Conservation (phyloP, 2,797 vertebrate genomes). For the Monodelphis domestica region DNA sequence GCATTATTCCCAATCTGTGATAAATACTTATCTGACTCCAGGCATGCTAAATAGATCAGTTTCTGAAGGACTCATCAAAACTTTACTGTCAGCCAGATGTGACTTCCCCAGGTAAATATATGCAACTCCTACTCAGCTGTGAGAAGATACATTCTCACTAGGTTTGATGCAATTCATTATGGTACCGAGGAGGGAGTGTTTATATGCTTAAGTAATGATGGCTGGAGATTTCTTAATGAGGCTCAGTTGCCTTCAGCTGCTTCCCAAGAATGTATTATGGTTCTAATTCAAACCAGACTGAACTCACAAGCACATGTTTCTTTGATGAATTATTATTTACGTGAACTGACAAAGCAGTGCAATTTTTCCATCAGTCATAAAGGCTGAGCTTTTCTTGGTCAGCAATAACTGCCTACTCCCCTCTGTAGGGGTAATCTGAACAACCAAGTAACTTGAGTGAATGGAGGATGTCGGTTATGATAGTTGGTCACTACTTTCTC, state of each 20-base stretch:
- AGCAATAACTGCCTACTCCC: slow-evolving; percentile 70
- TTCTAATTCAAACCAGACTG: slow-evolving; percentile 81
- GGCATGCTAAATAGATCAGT: slow-evolving; percentile 14
- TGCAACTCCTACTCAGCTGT: slow-evolving; percentile 51
- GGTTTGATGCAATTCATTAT: slow-evolving; percentile 73
- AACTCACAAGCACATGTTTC: slow-evolving; percentile 69
- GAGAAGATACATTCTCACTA: slow-evolving; percentile 69
- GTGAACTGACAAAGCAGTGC: slow-evolving; percentile 73
- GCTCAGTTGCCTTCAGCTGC: slow-evolving; percentile 76
- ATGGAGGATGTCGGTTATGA: slow-evolving; percentile 46
- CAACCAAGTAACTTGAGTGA: slow-evolving; percentile 35
- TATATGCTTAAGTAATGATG: slow-evolving; percentile 74
- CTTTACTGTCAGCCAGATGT: slow-evolving; percentile 2
- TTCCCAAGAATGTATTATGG: slow-evolving; percentile 79
- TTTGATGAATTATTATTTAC: slow-evolving; percentile 82
- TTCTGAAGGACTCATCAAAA: slow-evolving; percentile 20
- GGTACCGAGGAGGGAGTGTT: slow-evolving; percentile 59
- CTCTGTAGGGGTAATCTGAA: slow-evolving; percentile 61
- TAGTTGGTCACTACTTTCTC: slow-evolving; percentile 20
- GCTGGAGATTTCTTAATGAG: slow-evolving; percentile 74
- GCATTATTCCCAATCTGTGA: slow-evolving; percentile 44
- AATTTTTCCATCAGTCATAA: slow-evolving; percentile 74
- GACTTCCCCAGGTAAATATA: slow-evolving; percentile 39
- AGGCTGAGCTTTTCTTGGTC: slow-evolving; percentile 63
- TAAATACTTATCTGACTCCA: background rate